Percentiles rank a stretch among this genome's conserved stretches.
Conservation (phyloP, 2,888 invertebrate species). For the Dinocampus coccinellae region DNA sequence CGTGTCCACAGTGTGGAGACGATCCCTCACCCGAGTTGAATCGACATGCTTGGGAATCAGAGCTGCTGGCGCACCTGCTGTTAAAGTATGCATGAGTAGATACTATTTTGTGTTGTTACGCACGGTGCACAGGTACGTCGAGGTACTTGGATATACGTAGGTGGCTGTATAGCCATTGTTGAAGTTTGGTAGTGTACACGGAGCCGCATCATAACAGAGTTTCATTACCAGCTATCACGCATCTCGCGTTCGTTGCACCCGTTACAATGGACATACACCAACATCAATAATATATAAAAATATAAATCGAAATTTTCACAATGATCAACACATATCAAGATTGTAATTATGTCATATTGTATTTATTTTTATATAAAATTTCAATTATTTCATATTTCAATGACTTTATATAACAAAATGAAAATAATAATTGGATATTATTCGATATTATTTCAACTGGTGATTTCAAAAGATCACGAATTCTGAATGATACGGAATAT, state of each 20-base stretch:
- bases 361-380: no score
- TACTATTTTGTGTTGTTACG: constrained; percentile 61
- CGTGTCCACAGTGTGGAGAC: constrained; percentile 36
- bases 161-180: constrained; percentile 1
- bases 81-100: constrained; percentile 66
- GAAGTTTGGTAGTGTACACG: constrained; percentile 20
- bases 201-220: neutral
- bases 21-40: constrained; percentile 45
- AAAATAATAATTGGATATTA: neutral
- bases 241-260: constrained; percentile 1
- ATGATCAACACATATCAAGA: no score
- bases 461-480: neutral
- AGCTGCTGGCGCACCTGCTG: constrained; percentile 61
- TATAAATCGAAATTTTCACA: neutral
- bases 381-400: no score
- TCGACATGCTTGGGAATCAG: constrained; percentile 67
- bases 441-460: constrained; percentile 6
- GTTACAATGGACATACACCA: neutral
- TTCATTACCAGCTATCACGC: constrained; percentile 23
- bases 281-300: neutral
- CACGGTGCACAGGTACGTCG: constrained; percentile 19
- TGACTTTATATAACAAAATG: no score
- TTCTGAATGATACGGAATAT: neutral
- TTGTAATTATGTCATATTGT: no score
- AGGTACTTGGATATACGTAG: constrained; percentile 16